phyloP scores from a whole-genome alignment of 2,113 vertebrate genomes.

The Pycnonotus jocosus region DNA sequence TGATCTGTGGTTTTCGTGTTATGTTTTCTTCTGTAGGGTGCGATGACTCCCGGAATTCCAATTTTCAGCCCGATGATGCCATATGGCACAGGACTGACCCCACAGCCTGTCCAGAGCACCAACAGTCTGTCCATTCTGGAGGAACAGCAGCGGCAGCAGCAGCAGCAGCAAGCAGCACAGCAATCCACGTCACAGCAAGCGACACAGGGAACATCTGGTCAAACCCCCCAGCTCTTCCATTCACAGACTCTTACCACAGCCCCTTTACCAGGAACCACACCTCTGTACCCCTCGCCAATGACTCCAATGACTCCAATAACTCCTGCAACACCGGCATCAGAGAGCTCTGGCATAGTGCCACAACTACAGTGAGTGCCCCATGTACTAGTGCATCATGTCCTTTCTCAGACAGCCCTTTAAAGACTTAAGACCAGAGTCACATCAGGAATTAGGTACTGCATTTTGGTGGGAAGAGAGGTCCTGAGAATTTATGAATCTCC shows the following conservation, averaged over 20 bases:
- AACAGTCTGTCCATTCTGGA: constrained; percentile 91
- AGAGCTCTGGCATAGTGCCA: constrained; percentile 97
- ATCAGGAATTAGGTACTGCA: neutral
- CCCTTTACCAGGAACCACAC: constrained; percentile 89
- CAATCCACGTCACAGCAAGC: constrained; percentile 79
- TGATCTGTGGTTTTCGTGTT: neutral
- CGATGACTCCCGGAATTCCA: constrained; percentile 91
- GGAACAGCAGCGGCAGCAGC: constrained; percentile 90
- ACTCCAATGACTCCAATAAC: constrained; percentile 97
- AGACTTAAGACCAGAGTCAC: neutral
- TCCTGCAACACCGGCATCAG: constrained; percentile 90
- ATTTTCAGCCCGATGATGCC: constrained; percentile 99
- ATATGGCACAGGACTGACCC: constrained; percentile 93
- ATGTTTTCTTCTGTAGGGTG: constrained; percentile 71
- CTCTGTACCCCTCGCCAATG: constrained; percentile 87
- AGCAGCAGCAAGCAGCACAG: constrained; percentile 76
- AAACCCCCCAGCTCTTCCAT: constrained; percentile 93
- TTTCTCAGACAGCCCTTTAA: neutral
- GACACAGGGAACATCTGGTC: constrained; percentile 81
- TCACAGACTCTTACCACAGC: constrained; percentile 92
- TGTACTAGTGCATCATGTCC: neutral
- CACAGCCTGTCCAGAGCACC: constrained; percentile 91
- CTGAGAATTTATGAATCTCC: neutral
- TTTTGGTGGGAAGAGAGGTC: neutral
- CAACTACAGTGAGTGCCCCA: constrained; percentile 87